Percentiles rank a stretch among this genome's conserved stretches.
Conservation (phyloP, 37 sponge, comb jelly and placozoan species). For the Ianthella basta region DNA sequence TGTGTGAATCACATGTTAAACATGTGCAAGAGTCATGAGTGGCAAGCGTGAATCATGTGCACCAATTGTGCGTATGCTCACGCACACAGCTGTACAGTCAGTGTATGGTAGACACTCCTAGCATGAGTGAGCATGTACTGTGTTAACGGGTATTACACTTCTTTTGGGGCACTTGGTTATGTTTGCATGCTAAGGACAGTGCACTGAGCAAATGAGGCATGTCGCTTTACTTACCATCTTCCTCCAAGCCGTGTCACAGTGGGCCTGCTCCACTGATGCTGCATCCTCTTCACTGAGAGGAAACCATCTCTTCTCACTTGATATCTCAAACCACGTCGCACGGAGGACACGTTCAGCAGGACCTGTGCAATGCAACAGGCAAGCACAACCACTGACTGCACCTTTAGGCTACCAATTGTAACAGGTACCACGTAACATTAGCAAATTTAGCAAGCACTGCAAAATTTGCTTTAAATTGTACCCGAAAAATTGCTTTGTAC, state of each 20-base stretch:
- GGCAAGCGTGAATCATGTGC: not conserved
- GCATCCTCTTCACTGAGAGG: slow-evolving; percentile 69
- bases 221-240: slow-evolving; percentile 42
- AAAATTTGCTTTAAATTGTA: too few species aligned
- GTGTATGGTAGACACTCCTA: not conserved
- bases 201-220: too few species aligned
- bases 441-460: too few species aligned
- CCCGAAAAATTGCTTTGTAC: too few species aligned
- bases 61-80: not conserved
- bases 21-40: too few species aligned
- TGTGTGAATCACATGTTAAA: too few species aligned
- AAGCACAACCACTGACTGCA: not conserved
- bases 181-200: too few species aligned
- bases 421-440: too few species aligned
- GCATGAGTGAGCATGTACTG: not conserved
- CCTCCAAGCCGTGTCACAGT: slow-evolving; percentile 61
- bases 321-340: slow-evolving; percentile 84
- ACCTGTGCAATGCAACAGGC: not conserved
- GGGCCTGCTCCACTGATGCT: slow-evolving; percentile 60
- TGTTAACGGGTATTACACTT: not conserved
- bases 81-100: not conserved
- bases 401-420: too few species aligned
- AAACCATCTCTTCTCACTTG: slow-evolving; percentile 63
- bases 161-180: not conserved
- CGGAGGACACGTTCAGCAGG: slow-evolving; percentile 46